phyloP scores from a whole-genome alignment of 2,797 vertebrate species.

The Spinus olivaceus region DNA sequence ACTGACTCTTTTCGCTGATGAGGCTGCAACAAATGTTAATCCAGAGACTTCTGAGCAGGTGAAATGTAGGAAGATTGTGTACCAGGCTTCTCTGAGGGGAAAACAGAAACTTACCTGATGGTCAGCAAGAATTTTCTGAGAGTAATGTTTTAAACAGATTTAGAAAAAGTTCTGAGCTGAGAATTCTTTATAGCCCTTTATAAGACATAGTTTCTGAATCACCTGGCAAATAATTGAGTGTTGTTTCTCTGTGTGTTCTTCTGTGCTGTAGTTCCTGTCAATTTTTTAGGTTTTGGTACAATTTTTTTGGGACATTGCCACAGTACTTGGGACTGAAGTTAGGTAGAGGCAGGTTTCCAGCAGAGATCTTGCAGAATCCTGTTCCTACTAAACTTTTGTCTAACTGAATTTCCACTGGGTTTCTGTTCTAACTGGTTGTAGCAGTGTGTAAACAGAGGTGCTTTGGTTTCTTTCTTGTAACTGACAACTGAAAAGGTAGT shows the following conservation, averaged over 20 bases:
- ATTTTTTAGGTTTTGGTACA: background rate
- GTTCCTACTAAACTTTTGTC: background rate
- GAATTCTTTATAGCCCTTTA: background rate
- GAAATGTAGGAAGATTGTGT: background rate
- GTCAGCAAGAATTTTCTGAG: background rate
- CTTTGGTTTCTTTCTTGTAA: background rate
- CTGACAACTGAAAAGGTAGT: background rate
- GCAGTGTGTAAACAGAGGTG: background rate
- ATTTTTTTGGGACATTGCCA: background rate
- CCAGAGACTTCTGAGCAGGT: conserved; percentile 54
- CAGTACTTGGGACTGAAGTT: background rate
- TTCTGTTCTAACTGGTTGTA: background rate
- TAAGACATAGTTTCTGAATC: background rate
- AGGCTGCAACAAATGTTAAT: background rate
- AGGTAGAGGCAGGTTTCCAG: background rate
- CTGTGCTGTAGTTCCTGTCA: background rate
- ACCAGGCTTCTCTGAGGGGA: background rate
- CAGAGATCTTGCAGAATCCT: background rate
- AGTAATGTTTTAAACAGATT: background rate
- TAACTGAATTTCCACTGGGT: background rate
- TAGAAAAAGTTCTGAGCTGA: background rate
- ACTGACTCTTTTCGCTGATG: conserved; percentile 54
- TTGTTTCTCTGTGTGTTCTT: background rate
- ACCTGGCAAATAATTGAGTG: background rate
- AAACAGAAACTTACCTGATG: background rate